These are phyloP conservation scores for Drosophila sucinea DNA, from an alignment of 1,140 invertebrate genomes.

Conservation along the genomic window DNA sequence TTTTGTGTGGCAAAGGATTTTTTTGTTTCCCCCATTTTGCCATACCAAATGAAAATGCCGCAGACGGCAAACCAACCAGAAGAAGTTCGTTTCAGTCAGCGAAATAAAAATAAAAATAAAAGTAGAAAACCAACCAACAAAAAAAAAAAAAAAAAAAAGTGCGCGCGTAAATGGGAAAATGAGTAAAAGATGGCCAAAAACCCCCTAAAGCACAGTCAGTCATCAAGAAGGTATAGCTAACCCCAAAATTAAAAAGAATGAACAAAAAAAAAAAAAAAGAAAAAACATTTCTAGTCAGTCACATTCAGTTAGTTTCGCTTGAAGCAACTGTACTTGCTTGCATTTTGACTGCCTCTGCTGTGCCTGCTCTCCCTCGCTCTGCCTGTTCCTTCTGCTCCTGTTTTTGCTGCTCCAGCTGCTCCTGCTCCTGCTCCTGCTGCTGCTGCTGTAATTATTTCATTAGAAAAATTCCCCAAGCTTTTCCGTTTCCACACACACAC, in stretches of 20 bases:
- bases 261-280: constrained; percentile 33
- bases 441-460: constrained; percentile 57
- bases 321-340: constrained; percentile 31
- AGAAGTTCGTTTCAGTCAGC: constrained; percentile 57
- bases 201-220: constrained; percentile 1
- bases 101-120: constrained; percentile 25
- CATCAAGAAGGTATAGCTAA: constrained; percentile 12
- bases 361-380: not conserved
- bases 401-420: constrained; percentile 9
- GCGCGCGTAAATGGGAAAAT: constrained; percentile 1
- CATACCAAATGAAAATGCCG: constrained; percentile 59
- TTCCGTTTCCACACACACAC: constrained; percentile 50
- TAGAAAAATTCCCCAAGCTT: constrained; percentile 64
- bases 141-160: constrained; percentile 13
- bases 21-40: constrained; percentile 23
- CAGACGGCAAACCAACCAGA: constrained; percentile 57
- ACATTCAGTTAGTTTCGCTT: constrained; percentile 10
- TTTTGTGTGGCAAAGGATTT: constrained; percentile 36
- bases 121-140: not conserved
- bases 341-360: not conserved
- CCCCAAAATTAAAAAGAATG: constrained; percentile 1
- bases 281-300: constrained; percentile 36
- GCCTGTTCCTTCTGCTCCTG: not conserved
- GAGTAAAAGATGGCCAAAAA: not conserved
- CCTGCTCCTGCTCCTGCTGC: constrained; percentile 30